Evolutionary conservation across 2,797 vertebrate species (phyloP), one percentile per base, ranked within the genome.

Genomic region (Scleropages formosus): DNA sequence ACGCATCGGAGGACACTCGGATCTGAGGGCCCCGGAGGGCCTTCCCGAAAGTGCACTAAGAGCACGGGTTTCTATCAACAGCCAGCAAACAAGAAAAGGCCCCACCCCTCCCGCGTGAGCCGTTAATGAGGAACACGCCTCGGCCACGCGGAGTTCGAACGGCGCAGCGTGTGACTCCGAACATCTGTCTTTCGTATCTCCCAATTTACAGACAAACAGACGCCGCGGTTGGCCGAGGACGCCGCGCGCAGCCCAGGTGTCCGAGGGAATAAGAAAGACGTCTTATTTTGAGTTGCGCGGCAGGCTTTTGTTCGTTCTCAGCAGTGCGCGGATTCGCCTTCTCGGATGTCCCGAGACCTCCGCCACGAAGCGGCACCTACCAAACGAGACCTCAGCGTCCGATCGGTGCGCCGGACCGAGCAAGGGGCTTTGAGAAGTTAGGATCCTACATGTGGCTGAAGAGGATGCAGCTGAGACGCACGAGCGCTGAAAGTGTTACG

Each of bases 121-220:
- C 85, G 83, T 85, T 89, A 88, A 89, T 85, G 89, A 84, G 88
- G 87, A 77, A 86, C 0, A 65, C 59, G 12, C 78, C 85, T 49
- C 16, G 20, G 51, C 63, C 20, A 26, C n/a, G 6, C 47, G 26
- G 85, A 87, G 79, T 75, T 82, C 73, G 73, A 22, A 10, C 47
- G 26, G 66, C 85, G 85, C 84, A 83, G 86, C 85, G 84, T 86
- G 81, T 78, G 78, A 79, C 84, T 85, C 81, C 78, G 78, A 82
- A 79, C 84, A 81, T 85, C 83, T 75, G 56, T 74, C 24, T 78
- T 79, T 71, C 13, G 15, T 31, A 77, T 81, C 79, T 80, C 80
- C 79, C 78, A 80, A 59, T 84, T 81, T 84, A 77, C 83, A 78
- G 79, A 88, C 82, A 82, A 82, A 44, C 13, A 58, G 49, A 73